Conservation (phyloP, 2,888 invertebrate species). For the Myathropa florea region DNA sequence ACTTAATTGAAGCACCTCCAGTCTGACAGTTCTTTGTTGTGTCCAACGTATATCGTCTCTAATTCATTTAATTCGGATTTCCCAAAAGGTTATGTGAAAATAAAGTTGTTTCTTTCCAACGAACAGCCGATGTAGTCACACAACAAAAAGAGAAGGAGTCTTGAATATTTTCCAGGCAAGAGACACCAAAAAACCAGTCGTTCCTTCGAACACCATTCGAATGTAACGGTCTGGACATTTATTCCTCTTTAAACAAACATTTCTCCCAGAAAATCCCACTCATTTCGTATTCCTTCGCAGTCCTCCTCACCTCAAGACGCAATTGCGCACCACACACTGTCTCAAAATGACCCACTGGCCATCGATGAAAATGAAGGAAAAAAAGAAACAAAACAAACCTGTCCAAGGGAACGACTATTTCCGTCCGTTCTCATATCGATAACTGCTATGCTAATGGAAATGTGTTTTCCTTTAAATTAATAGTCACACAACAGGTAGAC, state of each 20-base stretch:
- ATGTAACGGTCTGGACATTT: not conserved
- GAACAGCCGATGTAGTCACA: no score
- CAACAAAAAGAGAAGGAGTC: no score
- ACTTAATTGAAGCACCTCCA: no score
- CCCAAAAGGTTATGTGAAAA: no score
- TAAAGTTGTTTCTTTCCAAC: no score
- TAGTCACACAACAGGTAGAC: constrained; percentile 46
- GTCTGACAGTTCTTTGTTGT: no score
- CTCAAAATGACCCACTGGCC: not conserved
- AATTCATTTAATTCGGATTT: no score
- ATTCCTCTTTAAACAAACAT: not conserved
- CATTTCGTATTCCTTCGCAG: not conserved
- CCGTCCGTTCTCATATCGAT: constrained; percentile 26
- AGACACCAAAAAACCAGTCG: not conserved
- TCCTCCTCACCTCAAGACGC: not conserved
- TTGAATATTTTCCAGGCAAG: no score
- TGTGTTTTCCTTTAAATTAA: constrained; percentile 36
- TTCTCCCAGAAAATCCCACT: not conserved
- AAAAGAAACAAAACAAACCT: not conserved
- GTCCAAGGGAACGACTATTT: not conserved
- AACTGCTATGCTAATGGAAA: constrained; percentile 50
- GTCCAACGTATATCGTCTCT: no score
- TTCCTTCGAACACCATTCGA: not conserved
- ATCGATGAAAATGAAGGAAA: not conserved
- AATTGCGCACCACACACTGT: not conserved